Evolutionary conservation across 2,797 vertebrate species (phyloP).

Genomic region (Chelidonichthys spinosus): DNA sequence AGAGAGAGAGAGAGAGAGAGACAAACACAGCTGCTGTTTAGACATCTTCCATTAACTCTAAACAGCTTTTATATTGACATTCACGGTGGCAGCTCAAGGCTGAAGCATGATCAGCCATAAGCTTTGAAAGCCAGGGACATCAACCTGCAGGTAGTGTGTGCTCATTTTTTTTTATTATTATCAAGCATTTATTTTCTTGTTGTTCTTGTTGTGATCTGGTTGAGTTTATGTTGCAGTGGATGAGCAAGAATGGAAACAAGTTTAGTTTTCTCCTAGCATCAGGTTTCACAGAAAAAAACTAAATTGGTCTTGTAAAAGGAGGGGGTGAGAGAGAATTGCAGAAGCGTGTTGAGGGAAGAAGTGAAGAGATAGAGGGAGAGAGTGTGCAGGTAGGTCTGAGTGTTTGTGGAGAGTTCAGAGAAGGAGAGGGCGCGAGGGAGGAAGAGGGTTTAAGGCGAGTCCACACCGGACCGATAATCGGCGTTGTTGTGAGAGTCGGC

Average conservation of each 20-base stretch:
- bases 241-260: conserved; percentile 29
- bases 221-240: conserved; percentile 5
- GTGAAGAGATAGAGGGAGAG: not conserved
- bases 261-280: conserved; percentile 28
- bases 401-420: conserved; percentile 24
- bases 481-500: too few species aligned
- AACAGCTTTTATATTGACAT: conserved; percentile 12
- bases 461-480: too few species aligned
- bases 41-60: conserved; percentile 8
- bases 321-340: not conserved
- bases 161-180: too few species aligned
- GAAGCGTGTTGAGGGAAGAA: not conserved
- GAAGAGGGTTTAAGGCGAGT: too few species aligned
- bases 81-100: not conserved
- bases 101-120: not conserved
- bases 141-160: not conserved
- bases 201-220: not conserved
- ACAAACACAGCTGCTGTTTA: conserved; percentile 55
- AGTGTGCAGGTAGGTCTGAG: conserved; percentile 1
- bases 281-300: conserved; percentile 39
- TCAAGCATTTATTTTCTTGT: too few species aligned
- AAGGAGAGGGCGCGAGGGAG: not conserved
- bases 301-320: conserved; percentile 11
- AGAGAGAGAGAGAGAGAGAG: conserved; percentile 16
- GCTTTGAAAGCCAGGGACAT: not conserved